Base-by-base conservation (phyloP, 1,140 invertebrate species). In the Spodoptera litura region DNA sequence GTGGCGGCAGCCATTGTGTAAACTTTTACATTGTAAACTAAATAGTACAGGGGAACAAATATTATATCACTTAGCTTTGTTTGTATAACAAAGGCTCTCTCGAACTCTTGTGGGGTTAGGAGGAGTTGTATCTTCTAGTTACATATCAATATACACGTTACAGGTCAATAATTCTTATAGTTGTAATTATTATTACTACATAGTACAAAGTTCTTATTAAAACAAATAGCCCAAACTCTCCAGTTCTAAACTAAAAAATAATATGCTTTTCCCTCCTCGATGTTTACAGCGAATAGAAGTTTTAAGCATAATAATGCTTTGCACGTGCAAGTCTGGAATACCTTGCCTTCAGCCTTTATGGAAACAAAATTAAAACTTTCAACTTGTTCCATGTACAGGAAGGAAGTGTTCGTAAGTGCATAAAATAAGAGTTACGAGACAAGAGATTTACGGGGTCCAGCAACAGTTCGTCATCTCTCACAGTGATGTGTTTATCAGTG, bases 401-500 rank as follows among this genome's bases (percentile, higher is more conserved):
- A 70, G 66, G 44, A 53, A 53, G 52, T 25, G 49, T 53, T 25
- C 38, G 53, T 72, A 15, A 59, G 52, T 61, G 71, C 35, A 61
- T 59, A 74, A 59, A 74, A 74, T 74, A 10, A 51, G 38, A 56
- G 58, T 74, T 44, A 61, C n/a, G 44, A 27, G 56, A 15, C 71
- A 74, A 61, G 10, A 27, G 55, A 73, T 58, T 73, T 73, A 73
- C 15, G 56, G 44, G 31, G 38, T 44, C 56, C 55, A 74, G 71
- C 71, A 59, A 73, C 71, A 61, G 71, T 61, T 74, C 71, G 44
- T 61, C 71, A 74, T 74, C 77, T 51, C 8, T 61, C 56, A 72
- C 49, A 72, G 68, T 25, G 62, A 71, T 38, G 56, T 76, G 61
- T 80, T 81, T 83, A 81, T 80, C 74, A 81, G n/a, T 44, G 72